These are phyloP conservation scores for Pachypanchax playfairii DNA, from an alignment of 2,113 vertebrate genomes.

Conservation along the genomic window DNA sequence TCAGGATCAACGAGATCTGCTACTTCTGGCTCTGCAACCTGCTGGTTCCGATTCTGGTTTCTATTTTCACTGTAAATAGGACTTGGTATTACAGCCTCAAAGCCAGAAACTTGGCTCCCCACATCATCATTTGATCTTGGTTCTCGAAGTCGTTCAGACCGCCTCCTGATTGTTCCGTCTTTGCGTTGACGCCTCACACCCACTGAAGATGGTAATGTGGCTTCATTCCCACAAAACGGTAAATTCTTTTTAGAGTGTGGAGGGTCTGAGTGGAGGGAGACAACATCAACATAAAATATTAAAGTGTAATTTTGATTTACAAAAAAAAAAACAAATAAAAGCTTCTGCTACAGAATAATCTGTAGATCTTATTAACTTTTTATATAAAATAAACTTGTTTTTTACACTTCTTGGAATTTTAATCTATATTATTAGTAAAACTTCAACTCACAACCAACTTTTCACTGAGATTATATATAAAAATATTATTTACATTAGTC, in stretches of 20 bases:
- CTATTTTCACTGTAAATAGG: slow-evolving; percentile 26
- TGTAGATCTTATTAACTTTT: not conserved
- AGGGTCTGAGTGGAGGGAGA: too few relatives aligned
- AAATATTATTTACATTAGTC: too few relatives aligned
- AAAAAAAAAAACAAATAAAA: not conserved
- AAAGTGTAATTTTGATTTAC: too few relatives aligned
- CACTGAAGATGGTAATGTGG: slow-evolving; percentile 61
- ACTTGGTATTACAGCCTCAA: slow-evolving; percentile 37
- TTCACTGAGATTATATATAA: too few relatives aligned
- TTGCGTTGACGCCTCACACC: slow-evolving; percentile 51
- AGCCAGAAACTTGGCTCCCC: not conserved
- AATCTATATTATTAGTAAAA: too few relatives aligned
- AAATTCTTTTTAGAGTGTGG: slow-evolving; percentile 4
- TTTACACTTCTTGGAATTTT: too few relatives aligned
- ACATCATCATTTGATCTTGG: slow-evolving; percentile 5
- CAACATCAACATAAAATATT: not conserved
- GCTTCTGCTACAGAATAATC: not conserved
- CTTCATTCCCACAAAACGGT: slow-evolving; percentile 1
- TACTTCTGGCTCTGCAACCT: not conserved
- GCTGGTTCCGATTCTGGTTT: slow-evolving; percentile 8
- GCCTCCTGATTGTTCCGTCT: slow-evolving; percentile 49
- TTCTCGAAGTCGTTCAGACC: slow-evolving; percentile 50
- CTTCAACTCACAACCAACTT: too few relatives aligned
- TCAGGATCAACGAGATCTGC: not conserved
- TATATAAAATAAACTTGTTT: too few relatives aligned